A percentile compares a stretch with the other conserved stretches of the same genome.
Conservation (phyloP, 2,113 vertebrate genomes). For the Cyprinus carpio region DNA sequence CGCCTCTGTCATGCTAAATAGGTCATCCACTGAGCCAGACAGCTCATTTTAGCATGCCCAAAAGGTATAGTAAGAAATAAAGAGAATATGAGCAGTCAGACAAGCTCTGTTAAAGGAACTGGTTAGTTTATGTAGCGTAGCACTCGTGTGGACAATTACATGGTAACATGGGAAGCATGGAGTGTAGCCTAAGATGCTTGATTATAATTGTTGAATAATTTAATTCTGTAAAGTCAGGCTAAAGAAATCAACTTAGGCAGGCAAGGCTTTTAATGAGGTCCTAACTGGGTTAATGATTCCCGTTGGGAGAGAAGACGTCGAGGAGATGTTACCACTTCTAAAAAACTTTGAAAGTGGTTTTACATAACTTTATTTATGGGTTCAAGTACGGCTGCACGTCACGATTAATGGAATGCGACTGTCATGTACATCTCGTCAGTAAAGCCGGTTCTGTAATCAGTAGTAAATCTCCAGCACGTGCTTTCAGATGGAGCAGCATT, state of each 20-base stretch:
- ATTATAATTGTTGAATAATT: slow-evolving; percentile 45
- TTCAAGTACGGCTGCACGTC: too few relatives aligned
- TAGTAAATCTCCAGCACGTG: too few relatives aligned
- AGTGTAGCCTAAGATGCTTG: slow-evolving; percentile 4
- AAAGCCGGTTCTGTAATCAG: too few relatives aligned
- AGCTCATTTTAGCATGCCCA: slow-evolving; percentile 46
- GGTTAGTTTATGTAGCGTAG: slow-evolving; percentile 14
- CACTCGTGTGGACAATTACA: not conserved
- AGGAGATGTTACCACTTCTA: slow-evolving; percentile 16
- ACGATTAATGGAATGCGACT: too few relatives aligned
- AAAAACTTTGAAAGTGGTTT: slow-evolving; percentile 3
- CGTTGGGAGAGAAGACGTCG: not conserved
- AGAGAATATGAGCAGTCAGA: slow-evolving; percentile 13
- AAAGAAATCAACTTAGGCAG: slow-evolving; percentile 14
- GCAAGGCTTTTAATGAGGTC: slow-evolving; percentile 21
- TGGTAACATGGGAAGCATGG: not conserved
- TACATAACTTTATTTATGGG: not conserved
- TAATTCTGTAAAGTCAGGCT: slow-evolving; percentile 7
- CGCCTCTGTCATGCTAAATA: slow-evolving; percentile 30
- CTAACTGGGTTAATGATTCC: slow-evolving; percentile 44
- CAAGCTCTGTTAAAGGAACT: not conserved
- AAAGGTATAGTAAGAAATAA: slow-evolving; percentile 40
- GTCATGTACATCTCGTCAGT: too few relatives aligned
- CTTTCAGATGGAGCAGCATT: too few relatives aligned
- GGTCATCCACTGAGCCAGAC: slow-evolving; percentile 40